Conservation (phyloP, 2,113 vertebrate genomes). For the Campylorhamphus procurvoides region DNA sequence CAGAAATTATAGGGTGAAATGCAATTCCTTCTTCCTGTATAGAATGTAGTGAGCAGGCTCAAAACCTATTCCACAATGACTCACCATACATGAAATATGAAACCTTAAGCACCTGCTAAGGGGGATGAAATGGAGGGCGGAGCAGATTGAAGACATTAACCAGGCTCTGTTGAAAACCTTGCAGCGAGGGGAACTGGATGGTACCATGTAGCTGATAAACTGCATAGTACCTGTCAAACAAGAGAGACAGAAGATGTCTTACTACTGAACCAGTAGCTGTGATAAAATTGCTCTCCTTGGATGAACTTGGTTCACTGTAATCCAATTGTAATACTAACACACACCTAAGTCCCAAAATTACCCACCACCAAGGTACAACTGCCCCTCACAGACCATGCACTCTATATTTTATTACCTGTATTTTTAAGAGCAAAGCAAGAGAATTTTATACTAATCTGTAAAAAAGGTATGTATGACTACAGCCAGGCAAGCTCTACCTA, state of each 20-base stretch:
- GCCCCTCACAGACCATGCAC: rapidly evolving
- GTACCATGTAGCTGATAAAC: not conserved
- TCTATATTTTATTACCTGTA: not conserved
- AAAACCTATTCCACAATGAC: not conserved
- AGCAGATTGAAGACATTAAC: not conserved
- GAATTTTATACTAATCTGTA: not conserved
- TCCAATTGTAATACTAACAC: not conserved
- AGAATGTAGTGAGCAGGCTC: not conserved
- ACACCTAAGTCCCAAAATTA: not conserved
- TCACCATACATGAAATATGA: too few relatives aligned
- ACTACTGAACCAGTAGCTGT: not conserved
- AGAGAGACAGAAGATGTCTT: not conserved
- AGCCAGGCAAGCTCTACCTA: not conserved
- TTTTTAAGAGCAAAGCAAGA: not conserved
- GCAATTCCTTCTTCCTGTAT: not conserved
- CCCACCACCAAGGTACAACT: not conserved
- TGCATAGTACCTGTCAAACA: not conserved
- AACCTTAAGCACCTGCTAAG: not conserved
- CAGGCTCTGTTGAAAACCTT: not conserved
- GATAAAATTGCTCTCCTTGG: not conserved
- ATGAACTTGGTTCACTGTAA: not conserved
- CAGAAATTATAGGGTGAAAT: rapidly evolving
- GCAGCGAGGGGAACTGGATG: not conserved
- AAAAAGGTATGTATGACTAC: not conserved
- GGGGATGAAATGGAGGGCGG: not conserved